Evolutionary conservation across 2,113 vertebrate genomes (phyloP).

Genomic region (Sarotherodon lohbergeri): DNA sequence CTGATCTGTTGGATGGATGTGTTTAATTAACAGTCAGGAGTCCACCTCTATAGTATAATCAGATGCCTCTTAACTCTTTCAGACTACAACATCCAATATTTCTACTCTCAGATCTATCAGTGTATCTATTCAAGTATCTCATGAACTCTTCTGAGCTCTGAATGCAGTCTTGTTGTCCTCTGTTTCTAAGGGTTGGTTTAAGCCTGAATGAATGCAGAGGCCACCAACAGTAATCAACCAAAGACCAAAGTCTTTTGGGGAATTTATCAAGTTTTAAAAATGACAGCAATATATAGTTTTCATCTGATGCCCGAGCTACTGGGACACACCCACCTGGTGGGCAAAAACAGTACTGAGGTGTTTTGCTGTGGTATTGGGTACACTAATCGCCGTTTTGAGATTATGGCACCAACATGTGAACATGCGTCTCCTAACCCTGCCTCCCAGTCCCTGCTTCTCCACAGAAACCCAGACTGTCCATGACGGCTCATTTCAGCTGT

Average conservation of each 20-base stretch:
- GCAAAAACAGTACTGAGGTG: background rate
- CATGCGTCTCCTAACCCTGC: background rate
- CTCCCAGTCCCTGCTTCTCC: background rate
- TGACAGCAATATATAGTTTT: background rate
- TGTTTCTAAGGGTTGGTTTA: background rate
- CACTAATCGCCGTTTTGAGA: background rate
- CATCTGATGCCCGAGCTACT: background rate
- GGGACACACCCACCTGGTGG: background rate
- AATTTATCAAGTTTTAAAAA: background rate
- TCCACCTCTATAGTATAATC: background rate
- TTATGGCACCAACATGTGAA: background rate
- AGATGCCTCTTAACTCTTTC: background rate
- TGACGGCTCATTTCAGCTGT: background rate
- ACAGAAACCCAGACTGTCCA: background rate
- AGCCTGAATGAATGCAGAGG: background rate
- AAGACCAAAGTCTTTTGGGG: background rate
- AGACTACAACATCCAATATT: background rate
- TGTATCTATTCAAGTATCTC: background rate
- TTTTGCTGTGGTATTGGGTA: background rate
- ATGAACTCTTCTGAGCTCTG: background rate
- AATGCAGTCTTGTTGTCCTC: background rate
- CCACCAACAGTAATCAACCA: background rate
- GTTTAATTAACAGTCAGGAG: slow-evolving; percentile 13
- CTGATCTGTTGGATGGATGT: slow-evolving; percentile 12
- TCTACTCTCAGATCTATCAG: background rate